Evolutionary conservation across 1,140 invertebrate species (phyloP), one percentile per base, ranked within the genome.

Genomic region (Heliconius eleuchia): DNA sequence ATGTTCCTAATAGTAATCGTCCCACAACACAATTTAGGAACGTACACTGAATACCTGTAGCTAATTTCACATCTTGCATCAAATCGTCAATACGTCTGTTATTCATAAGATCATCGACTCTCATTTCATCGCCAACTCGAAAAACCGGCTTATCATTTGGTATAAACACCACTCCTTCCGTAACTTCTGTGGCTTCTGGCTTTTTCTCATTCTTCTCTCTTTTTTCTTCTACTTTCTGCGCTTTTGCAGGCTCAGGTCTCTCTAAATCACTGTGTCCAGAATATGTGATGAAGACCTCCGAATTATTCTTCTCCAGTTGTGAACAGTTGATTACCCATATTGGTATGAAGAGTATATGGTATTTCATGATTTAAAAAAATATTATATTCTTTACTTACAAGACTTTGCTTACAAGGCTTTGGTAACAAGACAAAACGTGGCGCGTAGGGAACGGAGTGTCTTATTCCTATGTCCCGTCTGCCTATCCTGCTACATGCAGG

Each of bases 241-340:
- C 73, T 80, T 23, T 75, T 11, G 11, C 30, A 8, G 76, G 78
- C 80, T n/a, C 30, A 16, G 74, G 78, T 81, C 72, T 37, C 66
- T 79, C 46, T n/a, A 76, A 78, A 19, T 90, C 89, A 27, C 84
- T 88, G 55, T 90, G 89, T 3, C 85, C 82, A 11, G 80, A 50
- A 37, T 89, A 86, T 13, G 84, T 85, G 1, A 89, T 77, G 19
- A 88, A 84, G 0, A 89, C 78, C 9, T 89, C 87, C 0, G 86
- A 79, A n/a, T 83, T 81, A 34, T 89, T 89, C 19, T 71, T 80
- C 71, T 82, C 80, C 18, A 72, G 46, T 37, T 84, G 78, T 55
- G 79, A 75, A 23, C 79, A 82, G 3, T 77, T 70, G 18, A 83
- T 81, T 11, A 77, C 6, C 27, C 73, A 80, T 70, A 80, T 72